Conservation (phyloP, 2,888 invertebrate genomes). For the Cephonodes hylas region DNA sequence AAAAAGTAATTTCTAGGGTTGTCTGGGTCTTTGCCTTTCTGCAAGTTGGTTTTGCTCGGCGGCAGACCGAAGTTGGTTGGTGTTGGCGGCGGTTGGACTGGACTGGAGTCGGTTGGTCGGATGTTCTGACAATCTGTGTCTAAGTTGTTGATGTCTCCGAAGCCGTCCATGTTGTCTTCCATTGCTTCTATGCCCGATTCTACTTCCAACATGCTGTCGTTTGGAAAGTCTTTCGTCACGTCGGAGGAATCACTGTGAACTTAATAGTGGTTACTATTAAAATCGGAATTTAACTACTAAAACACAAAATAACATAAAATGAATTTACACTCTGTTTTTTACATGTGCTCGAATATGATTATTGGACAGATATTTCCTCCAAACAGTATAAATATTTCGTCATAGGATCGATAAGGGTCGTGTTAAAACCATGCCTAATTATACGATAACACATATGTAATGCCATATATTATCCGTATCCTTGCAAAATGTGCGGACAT, state of each 20-base stretch:
- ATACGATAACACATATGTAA: too few species aligned
- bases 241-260: slow-evolving; percentile 55
- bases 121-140: slow-evolving; percentile 31
- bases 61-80: slow-evolving; percentile 51
- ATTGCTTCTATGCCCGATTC: slow-evolving; percentile 78
- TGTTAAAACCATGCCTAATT: too few species aligned
- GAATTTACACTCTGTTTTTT: too few species aligned
- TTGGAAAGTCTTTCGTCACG: slow-evolving; percentile 43
- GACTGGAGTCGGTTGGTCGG: slow-evolving; percentile 32
- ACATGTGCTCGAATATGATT: too few species aligned
- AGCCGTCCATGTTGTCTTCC: slow-evolving; percentile 69
- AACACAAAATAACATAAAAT: too few species aligned
- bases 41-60: slow-evolving; percentile 55
- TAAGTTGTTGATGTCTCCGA: slow-evolving; percentile 48
- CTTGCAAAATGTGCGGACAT: too few species aligned
- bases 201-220: slow-evolving; percentile 63
- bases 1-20: slow-evolving; percentile 51
- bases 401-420: too few species aligned
- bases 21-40: slow-evolving; percentile 23
- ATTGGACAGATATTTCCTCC: too few species aligned
- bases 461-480: too few species aligned
- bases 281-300: neutral
- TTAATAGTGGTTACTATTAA: slow-evolving; percentile 27
- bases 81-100: slow-evolving; percentile 28
- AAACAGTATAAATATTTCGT: too few species aligned